These are phyloP conservation scores for Pachypanchax playfairii DNA, from an alignment of 2,113 vertebrate genomes.

Conservation along the genomic window DNA sequence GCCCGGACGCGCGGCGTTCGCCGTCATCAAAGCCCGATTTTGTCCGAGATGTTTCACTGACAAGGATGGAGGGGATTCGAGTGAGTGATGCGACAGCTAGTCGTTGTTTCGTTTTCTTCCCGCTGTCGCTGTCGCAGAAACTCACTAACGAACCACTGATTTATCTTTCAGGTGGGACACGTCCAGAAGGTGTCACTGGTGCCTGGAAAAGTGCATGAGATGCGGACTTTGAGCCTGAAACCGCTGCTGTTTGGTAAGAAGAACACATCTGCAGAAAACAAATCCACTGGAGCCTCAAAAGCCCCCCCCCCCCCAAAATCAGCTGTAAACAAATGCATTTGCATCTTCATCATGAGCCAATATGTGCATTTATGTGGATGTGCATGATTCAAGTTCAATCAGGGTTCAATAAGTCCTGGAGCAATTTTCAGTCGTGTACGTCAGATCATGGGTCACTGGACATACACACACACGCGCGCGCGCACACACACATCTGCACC, in stretches of 20 bases:
- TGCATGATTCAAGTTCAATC: too few relatives aligned
- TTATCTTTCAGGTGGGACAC: constrained; percentile 86
- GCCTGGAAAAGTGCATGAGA: constrained; percentile 82
- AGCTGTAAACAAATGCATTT: too few relatives aligned
- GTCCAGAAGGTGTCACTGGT: constrained; percentile 89
- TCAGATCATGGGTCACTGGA: too few relatives aligned
- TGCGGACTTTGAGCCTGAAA: constrained; percentile 94
- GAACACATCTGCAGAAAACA: too few relatives aligned
- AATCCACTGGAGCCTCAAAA: too few relatives aligned
- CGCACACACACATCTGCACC: too few relatives aligned
- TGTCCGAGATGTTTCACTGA: constrained; percentile 71
- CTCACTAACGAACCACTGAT: not conserved
- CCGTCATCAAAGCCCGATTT: constrained; percentile 50
- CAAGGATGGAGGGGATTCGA: constrained; percentile 92
- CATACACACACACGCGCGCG: too few relatives aligned
- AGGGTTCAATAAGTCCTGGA: too few relatives aligned
- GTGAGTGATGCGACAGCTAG: constrained; percentile 75
- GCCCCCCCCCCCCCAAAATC: too few relatives aligned
- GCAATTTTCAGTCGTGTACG: too few relatives aligned
- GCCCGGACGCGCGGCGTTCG: constrained; percentile 36
- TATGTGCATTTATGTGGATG: too few relatives aligned
- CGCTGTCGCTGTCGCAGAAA: not conserved
- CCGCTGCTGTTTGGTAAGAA: constrained; percentile 93
- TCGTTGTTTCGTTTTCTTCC: not conserved
- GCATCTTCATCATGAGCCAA: too few relatives aligned